Conservation (phyloP, 2,113 vertebrate genomes). For the Sigmodon hispidus region DNA sequence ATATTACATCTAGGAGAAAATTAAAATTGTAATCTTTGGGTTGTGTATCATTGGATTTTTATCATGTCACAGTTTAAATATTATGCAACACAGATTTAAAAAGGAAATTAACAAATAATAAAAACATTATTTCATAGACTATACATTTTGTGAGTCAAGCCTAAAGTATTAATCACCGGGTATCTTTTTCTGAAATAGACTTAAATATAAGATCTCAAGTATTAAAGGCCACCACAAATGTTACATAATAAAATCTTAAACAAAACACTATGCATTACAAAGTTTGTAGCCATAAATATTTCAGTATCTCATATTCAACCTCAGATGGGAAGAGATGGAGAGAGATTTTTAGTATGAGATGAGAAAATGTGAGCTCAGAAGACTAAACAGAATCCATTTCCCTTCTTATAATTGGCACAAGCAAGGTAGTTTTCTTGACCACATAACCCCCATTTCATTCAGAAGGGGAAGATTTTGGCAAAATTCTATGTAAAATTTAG, state of each 20-base stretch:
- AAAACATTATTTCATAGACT: not conserved
- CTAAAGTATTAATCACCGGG: not conserved
- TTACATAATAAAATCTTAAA: not conserved
- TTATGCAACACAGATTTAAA: not conserved
- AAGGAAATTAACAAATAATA: not conserved
- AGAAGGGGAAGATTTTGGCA: not conserved
- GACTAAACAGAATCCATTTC: not conserved
- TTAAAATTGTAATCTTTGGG: not conserved
- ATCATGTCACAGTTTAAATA: not conserved
- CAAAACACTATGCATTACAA: not conserved
- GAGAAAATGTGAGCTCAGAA: not conserved
- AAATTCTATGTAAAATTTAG: not conserved
- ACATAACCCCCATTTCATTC: not conserved
- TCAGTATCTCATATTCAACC: not conserved
- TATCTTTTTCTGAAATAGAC: not conserved
- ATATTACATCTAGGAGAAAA: not conserved
- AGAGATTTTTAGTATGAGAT: not conserved
- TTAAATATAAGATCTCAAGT: constrained; percentile 7
- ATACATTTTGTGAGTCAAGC: not conserved
- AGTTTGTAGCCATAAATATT: not conserved
- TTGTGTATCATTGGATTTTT: not conserved
- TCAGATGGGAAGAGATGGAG: not conserved
- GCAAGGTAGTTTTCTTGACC: not conserved
- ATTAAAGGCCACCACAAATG: not conserved
- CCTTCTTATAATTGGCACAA: not conserved